These are phyloP conservation scores for Nymphalis c-album DNA, from an alignment of 2,888 invertebrate species.

Conservation along the genomic window DNA sequence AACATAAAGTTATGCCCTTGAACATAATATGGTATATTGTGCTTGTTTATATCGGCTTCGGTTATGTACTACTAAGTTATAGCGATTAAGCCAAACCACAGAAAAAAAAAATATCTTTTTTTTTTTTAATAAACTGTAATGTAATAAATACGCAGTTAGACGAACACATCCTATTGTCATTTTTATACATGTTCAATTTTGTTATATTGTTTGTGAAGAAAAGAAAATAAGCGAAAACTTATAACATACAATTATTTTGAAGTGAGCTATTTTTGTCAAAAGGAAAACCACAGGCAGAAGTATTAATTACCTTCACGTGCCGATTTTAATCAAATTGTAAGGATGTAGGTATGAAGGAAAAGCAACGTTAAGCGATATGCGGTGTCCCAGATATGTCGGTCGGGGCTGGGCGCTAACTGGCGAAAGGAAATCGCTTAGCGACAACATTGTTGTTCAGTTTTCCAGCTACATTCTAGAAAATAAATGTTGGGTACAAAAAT, in stretches of 20 bases:
- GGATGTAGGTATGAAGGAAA: slow-evolving; percentile 32
- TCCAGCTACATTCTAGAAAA: slow-evolving; percentile 44
- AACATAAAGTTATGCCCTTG: slow-evolving; percentile 40
- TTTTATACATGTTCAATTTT: no score
- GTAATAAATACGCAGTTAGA: no score
- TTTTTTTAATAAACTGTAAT: no score
- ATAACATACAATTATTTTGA: no score
- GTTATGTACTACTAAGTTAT: neutral
- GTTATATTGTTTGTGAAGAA: no score
- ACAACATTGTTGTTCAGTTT: slow-evolving; percentile 75
- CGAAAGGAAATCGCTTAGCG: slow-evolving; percentile 76
- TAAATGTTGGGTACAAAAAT: slow-evolving; percentile 35
- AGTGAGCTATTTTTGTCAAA: neutral
- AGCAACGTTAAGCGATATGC: slow-evolving; percentile 47
- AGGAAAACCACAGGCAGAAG: neutral
- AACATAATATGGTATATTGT: slow-evolving; percentile 15
- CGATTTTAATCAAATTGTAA: slow-evolving; percentile 24
- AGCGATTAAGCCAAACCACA: no score
- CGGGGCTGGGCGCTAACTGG: slow-evolving; percentile 57
- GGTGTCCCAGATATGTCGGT: slow-evolving; percentile 75
- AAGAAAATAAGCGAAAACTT: no score
- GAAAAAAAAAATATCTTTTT: no score
- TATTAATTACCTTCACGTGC: neutral
- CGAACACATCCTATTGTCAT: no score
- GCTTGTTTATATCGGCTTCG: neutral